These are phyloP conservation scores for Taenioides sp. DNA, from an alignment of 2,797 vertebrate genomes.

Conservation along the genomic window DNA sequence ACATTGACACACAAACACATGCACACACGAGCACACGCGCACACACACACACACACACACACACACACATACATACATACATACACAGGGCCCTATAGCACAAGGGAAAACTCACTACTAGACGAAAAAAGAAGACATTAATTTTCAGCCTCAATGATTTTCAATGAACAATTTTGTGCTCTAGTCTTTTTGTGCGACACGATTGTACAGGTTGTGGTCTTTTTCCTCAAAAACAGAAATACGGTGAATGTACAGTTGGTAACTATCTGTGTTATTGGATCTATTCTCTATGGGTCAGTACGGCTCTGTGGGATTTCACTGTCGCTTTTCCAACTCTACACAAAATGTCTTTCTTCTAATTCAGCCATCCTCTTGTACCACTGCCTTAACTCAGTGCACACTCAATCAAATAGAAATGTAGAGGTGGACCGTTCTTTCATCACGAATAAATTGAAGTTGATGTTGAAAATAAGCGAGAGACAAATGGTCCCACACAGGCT, in stretches of 20 bases:
- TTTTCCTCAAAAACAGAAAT: conserved; percentile 37
- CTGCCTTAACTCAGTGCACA: conserved; percentile 30
- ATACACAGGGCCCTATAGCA: conserved; percentile 57
- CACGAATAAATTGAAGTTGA: conserved; percentile 47
- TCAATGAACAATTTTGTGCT: conserved; percentile 58
- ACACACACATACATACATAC: background rate
- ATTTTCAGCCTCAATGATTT: conserved; percentile 71
- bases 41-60: too few species aligned
- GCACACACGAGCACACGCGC: too few species aligned
- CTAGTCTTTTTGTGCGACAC: conserved; percentile 49
- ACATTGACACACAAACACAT: too few species aligned
- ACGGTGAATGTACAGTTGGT: conserved; percentile 40
- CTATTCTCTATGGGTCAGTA: conserved; percentile 38
- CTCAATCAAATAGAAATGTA: conserved; percentile 44
- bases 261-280: conserved; percentile 54
- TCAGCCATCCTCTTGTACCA: conserved; percentile 26
- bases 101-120: conserved; percentile 30
- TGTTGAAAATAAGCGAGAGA: conserved; percentile 49
- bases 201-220: conserved; percentile 38
- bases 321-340: conserved; percentile 20
- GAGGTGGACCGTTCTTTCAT: conserved; percentile 41
- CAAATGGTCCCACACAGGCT: conserved; percentile 29
- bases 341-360: conserved; percentile 34
- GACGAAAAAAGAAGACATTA: conserved; percentile 45
- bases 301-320: conserved; percentile 22